Evolutionary conservation across 2,888 invertebrate genomes (phyloP).

Genomic region (Argyra leucocephala): DNA sequence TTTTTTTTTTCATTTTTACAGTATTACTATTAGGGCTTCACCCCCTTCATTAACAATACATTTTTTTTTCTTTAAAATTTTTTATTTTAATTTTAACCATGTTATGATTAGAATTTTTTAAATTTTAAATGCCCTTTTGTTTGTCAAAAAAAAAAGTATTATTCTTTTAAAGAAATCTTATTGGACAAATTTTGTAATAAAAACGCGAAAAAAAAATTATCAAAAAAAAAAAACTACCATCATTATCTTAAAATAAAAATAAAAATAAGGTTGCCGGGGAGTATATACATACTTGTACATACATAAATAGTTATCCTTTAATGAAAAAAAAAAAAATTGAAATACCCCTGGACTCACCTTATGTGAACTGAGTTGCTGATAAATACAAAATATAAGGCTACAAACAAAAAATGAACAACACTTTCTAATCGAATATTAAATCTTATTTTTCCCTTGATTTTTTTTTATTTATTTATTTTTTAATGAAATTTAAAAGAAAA

Average conservation of each 20-base stretch:
- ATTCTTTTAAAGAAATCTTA: no score
- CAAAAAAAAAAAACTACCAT: neutral
- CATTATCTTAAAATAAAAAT: neutral
- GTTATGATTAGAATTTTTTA: neutral
- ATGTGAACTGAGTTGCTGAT: neutral
- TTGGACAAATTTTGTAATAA: no score
- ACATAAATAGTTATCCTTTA: neutral
- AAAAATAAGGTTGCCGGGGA: neutral
- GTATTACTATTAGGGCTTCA: neutral
- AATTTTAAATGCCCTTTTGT: neutral
- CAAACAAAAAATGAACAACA: neutral
- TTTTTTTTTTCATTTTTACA: neutral
- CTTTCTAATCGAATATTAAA: conserved; percentile 3
- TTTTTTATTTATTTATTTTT: no score
- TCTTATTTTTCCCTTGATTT: neutral
- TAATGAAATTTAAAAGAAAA: neutral
- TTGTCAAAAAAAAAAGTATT: neutral
- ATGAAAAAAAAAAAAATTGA: neutral
- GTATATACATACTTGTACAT: no score
- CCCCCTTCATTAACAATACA: neutral
- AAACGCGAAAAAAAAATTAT: neutral
- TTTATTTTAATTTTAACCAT: neutral
- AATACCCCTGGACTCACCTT: neutral
- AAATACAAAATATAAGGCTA: neutral
- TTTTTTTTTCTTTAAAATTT: neutral